Evolutionary conservation across 2,888 invertebrate genomes (phyloP).

Genomic region (Venusia cambrica): DNA sequence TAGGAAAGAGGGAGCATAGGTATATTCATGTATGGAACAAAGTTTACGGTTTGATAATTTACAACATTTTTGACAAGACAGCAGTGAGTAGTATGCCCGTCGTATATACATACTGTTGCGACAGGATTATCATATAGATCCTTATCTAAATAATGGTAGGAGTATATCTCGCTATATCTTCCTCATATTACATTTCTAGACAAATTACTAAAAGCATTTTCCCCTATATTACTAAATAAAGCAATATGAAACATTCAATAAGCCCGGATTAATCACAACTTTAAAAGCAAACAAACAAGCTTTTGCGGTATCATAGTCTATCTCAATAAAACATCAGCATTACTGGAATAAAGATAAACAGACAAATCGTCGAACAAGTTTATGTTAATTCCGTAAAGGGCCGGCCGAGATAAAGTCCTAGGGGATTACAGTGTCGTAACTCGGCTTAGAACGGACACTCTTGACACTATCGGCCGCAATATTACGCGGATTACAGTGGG

Average conservation of each 20-base stretch:
- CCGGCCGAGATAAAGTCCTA: constrained; percentile 60
- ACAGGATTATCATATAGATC: too few species aligned
- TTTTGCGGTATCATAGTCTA: constrained; percentile 32
- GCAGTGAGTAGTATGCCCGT: too few species aligned
- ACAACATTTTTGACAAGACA: too few species aligned
- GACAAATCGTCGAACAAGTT: constrained; percentile 64
- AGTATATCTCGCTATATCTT: too few species aligned
- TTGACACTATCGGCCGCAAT: constrained; percentile 63
- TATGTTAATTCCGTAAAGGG: constrained; percentile 72
- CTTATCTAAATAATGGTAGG: too few species aligned
- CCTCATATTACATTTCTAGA: too few species aligned
- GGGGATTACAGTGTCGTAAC: constrained; percentile 63
- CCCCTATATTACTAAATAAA: background rate
- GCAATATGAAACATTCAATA: constrained; percentile 1
- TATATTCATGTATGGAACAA: too few species aligned
- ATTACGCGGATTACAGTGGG: constrained; percentile 59
- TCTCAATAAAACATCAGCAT: constrained; percentile 35
- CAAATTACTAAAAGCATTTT: too few species aligned
- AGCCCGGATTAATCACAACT: too few species aligned
- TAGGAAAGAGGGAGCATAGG: too few species aligned
- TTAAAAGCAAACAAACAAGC: constrained; percentile 4
- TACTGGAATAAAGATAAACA: constrained; percentile 57
- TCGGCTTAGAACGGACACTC: constrained; percentile 62
- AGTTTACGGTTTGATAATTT: too few species aligned
- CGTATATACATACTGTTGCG: too few species aligned